Conservation (phyloP, 2,113 vertebrate genomes). For the Emydura subglobosa region DNA sequence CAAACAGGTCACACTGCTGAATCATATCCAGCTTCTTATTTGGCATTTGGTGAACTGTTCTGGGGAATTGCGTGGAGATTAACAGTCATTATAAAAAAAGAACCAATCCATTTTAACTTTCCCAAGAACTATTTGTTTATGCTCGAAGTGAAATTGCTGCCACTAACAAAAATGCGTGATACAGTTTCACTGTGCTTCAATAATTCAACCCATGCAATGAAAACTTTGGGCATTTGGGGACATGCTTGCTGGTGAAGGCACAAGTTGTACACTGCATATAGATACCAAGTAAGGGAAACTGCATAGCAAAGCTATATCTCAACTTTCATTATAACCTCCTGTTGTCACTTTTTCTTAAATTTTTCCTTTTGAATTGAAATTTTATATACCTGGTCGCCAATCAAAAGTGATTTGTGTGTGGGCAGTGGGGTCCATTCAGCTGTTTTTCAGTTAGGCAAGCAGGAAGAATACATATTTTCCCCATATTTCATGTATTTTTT, state of each 20-base stretch:
- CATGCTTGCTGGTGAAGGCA: background rate
- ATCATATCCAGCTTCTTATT: too few species aligned
- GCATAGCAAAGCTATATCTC: background rate
- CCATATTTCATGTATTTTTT: background rate
- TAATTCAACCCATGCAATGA: background rate
- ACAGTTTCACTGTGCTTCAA: background rate
- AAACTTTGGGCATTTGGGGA: background rate
- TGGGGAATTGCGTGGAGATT: background rate
- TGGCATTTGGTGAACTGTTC: background rate
- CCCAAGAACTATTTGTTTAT: background rate
- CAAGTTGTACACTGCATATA: accelerated
- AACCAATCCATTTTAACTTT: background rate
- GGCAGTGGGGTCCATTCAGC: background rate
- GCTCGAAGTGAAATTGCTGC: background rate
- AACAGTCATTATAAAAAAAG: background rate
- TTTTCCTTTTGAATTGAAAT: background rate
- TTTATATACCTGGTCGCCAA: background rate
- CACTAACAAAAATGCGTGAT: background rate
- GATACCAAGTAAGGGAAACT: background rate
- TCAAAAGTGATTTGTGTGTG: background rate
- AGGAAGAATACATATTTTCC: background rate
- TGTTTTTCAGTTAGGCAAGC: background rate
- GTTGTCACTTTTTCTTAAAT: background rate
- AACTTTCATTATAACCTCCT: background rate
- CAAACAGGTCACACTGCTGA: too few species aligned